Evolutionary conservation across 2,797 vertebrate genomes (phyloP).

Genomic region (Urosaurus nigricauda): DNA sequence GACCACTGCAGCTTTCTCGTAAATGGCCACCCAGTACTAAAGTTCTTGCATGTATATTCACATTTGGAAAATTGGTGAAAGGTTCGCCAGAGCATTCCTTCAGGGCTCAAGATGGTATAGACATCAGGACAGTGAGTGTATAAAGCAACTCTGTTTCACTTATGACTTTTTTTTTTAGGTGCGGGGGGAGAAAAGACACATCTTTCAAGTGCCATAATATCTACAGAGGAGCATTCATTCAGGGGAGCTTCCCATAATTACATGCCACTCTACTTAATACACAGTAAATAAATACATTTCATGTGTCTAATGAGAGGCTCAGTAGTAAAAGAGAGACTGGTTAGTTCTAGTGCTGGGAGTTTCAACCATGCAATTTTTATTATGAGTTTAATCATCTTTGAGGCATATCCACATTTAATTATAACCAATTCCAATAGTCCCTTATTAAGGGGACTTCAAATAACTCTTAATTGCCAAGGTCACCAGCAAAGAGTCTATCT

Average conservation of each 20-base stretch:
- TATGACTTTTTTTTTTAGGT: not conserved
- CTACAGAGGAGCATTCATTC: conserved; percentile 37
- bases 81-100: not conserved
- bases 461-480: conserved; percentile 45
- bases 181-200: not conserved
- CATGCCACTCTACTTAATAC: conserved; percentile 42
- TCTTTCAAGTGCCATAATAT: conserved; percentile 43
- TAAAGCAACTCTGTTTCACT: not conserved
- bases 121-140: not conserved
- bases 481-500: conserved; percentile 36
- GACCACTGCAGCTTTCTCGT: not conserved
- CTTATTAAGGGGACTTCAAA: conserved; percentile 26
- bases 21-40: not conserved
- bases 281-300: conserved; percentile 44
- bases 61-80: not conserved
- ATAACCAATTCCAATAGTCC: conserved; percentile 34
- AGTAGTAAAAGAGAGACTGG: conserved; percentile 44
- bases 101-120: not conserved
- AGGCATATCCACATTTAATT: conserved; percentile 35
- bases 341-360: conserved; percentile 35
- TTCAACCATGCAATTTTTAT: conserved; percentile 48
- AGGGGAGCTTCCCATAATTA: conserved; percentile 41
- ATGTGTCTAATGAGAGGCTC: conserved; percentile 42
- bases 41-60: not conserved
- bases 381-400: conserved; percentile 25